phyloP scores from a whole-genome alignment of 2,888 invertebrate genomes.

The Neocrepidodera transversa region DNA sequence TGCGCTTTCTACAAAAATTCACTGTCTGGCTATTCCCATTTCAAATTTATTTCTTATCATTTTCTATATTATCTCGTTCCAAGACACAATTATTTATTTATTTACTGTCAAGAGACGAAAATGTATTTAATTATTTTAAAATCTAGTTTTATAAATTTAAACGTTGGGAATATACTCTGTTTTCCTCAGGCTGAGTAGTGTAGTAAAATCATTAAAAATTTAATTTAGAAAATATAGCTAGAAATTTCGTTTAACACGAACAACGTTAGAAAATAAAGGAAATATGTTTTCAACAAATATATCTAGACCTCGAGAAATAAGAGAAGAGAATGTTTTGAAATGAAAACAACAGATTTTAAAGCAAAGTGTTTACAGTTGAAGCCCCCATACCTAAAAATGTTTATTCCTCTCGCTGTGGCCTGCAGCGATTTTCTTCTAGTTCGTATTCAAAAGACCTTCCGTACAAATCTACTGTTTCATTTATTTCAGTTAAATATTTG shows the following conservation, averaged over 20 bases:
- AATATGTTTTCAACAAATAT: neutral
- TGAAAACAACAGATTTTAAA: constrained; percentile 26
- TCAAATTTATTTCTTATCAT: neutral
- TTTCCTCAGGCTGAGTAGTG: no score
- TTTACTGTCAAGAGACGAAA: no score
- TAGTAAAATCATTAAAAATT: no score
- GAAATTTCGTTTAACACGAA: no score
- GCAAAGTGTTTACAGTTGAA: constrained; percentile 28
- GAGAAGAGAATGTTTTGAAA: constrained; percentile 11
- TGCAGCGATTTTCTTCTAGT: constrained; percentile 29
- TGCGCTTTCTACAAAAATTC: constrained; percentile 10
- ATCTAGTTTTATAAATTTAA: no score
- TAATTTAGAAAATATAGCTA: no score
- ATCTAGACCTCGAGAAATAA: constrained; percentile 2
- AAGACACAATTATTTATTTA: no score
- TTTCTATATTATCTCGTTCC: neutral
- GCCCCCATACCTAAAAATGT: constrained; percentile 27
- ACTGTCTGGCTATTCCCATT: neutral
- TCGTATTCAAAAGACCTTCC: constrained; percentile 30
- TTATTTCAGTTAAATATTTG: constrained; percentile 33
- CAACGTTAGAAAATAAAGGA: no score
- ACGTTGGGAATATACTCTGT: no score
- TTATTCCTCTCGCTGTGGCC: constrained; percentile 19
- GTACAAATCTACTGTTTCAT: constrained; percentile 31
- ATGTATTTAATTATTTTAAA: no score